Percentiles rank a stretch among this genome's conserved stretches.
phyloP scores from a whole-genome alignment of 1,140 invertebrate species.

The Nymphalis io region DNA sequence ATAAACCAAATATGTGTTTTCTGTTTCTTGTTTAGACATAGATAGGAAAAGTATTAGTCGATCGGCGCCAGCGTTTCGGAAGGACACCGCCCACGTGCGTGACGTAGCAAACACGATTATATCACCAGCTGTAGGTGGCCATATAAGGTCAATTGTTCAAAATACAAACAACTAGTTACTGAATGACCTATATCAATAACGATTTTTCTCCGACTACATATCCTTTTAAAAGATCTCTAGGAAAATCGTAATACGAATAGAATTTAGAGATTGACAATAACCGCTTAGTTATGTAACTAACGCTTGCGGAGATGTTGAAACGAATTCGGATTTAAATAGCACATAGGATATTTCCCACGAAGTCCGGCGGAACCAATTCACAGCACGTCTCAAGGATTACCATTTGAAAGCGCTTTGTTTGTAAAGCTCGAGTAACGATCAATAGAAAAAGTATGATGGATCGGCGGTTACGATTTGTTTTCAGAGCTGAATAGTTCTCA shows the following conservation, averaged over 20 bases:
- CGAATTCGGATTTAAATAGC: slow-evolving; percentile 27
- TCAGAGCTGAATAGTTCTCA: slow-evolving; percentile 69
- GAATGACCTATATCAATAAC: slow-evolving; percentile 48
- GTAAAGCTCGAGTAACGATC: slow-evolving; percentile 63
- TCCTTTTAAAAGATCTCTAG: background rate
- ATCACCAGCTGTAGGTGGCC: slow-evolving; percentile 77
- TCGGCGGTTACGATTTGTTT: slow-evolving; percentile 72
- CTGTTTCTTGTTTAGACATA: slow-evolving; percentile 20
- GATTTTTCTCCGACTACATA: slow-evolving; percentile 15
- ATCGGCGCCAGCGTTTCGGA: slow-evolving; percentile 50
- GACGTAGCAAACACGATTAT: slow-evolving; percentile 68
- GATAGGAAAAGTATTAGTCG: slow-evolving; percentile 39
- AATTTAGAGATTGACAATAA: background rate
- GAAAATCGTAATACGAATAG: background rate
- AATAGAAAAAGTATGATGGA: slow-evolving; percentile 79
- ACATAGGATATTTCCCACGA: slow-evolving; percentile 64
- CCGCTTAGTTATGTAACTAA: background rate
- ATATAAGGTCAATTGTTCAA: slow-evolving; percentile 77
- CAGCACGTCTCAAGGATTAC: slow-evolving; percentile 72
- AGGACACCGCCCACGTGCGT: slow-evolving; percentile 68
- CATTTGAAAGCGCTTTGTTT: slow-evolving; percentile 79
- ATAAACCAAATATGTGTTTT: slow-evolving; percentile 20
- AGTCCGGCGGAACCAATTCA: slow-evolving; percentile 68
- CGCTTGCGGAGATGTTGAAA: slow-evolving; percentile 21
- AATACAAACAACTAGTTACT: slow-evolving; percentile 54